A percentile compares a stretch with the other conserved stretches of the same genome.
These are phyloP conservation scores for Apamea crenata DNA, from an alignment of 2,888 invertebrate species.

Conservation along the genomic window DNA sequence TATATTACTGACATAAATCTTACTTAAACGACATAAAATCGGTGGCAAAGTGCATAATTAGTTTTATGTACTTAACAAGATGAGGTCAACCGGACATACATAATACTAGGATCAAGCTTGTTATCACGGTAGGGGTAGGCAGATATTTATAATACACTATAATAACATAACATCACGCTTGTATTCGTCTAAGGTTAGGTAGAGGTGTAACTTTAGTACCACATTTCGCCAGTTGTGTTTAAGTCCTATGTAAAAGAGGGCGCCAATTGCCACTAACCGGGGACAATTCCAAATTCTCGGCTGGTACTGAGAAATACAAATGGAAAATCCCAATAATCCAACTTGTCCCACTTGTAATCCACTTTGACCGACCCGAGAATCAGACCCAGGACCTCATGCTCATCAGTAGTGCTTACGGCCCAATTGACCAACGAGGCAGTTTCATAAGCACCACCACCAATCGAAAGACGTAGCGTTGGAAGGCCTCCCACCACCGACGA, in stretches of 20 bases:
- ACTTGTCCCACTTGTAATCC: too few relatives aligned
- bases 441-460: neutral
- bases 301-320: neutral
- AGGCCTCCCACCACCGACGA: too few relatives aligned
- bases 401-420: neutral
- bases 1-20: neutral
- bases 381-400: neutral
- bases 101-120: neutral
- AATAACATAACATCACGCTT: neutral
- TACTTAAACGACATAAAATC: slow-evolving; percentile 18
- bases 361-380: neutral
- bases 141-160: neutral
- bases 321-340: neutral
- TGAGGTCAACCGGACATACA: slow-evolving; percentile 16
- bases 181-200: neutral
- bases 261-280: neutral
- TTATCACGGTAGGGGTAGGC: neutral
- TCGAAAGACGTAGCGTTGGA: too few relatives aligned
- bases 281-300: neutral
- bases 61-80: neutral
- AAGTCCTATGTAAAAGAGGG: neutral
- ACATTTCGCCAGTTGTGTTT: neutral
- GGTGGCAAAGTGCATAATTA: neutral
- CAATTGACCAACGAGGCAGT: neutral
- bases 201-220: neutral